Evolutionary conservation across 2,113 vertebrate genomes (phyloP), one percentile per base, ranked within the genome.

Genomic region (Apeltes quadracus): DNA sequence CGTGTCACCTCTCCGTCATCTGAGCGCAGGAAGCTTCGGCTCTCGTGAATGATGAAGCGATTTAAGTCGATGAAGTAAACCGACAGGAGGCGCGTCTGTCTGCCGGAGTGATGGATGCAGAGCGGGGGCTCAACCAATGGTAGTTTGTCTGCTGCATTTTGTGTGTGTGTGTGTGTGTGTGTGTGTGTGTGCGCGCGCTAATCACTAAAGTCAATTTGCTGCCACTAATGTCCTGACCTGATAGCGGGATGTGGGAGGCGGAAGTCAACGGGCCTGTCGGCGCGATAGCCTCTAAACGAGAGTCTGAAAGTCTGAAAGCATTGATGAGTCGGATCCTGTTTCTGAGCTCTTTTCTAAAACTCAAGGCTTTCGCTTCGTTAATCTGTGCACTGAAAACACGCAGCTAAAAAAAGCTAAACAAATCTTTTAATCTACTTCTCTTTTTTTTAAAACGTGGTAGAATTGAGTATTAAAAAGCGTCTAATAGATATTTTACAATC

Each of bases 1-100:
- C 41, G 74, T 63, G 72, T 72, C 78, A 63, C 66, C 79, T 81
- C 69, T 80, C 81, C 46, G 67, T 84, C 82, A 75, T 77, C 61
- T 14, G 43, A 69, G 13, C 68, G n/a, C n/a, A n/a, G n/a, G n/a
- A n/a, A n/a, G n/a, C n/a, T n/a, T 5, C 5, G 1, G 5, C 32
- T 4, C 32, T 34, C 36, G 58, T 32, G 61, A 22, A n/a, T 2
- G 43, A 63, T 48, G 61, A 4, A 22, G 18, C 18, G 25, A 32
- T 48, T 14, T 2, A 14, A 63, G 61, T 50, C 78, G 27, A 41
- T 78, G 18, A 68, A 70, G 46, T 32, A n/a, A 71, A 57, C 72
- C 36, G 64, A 62, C 25, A 61, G 46, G 48, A 53, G 73, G 55
- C 25, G 59, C 51, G 70, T 67, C 56, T 56, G 62, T 79, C 69